Evolutionary conservation across 2,797 vertebrate genomes (phyloP), one percentile per base, ranked within the genome.

Genomic region (Pristis pectinata): DNA sequence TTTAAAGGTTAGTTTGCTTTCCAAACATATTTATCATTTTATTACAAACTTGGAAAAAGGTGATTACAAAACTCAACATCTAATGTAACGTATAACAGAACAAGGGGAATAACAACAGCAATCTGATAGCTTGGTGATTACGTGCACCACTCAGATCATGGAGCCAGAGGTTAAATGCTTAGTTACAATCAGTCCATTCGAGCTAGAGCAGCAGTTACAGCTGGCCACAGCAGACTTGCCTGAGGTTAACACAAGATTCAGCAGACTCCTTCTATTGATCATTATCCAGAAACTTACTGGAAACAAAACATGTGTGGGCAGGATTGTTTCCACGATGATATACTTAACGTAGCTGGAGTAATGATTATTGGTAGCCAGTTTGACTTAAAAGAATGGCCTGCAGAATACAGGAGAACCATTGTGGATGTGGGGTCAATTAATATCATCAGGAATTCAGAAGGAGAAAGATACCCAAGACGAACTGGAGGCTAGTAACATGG

Each of bases 261-360:
- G 13, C n/a, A 67, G n/a, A 64, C 17, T 37, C 13, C 30, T 67
- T 91, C 87, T 24, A n/a, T 4, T 67, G 59, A 91, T 91, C 87
- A 41, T 61, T 91, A 67, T 67, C 59, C 61, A 91, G 87, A 91
- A 24, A 41, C 87, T 41, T 24, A 64, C 87, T 91, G 87, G 87
- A 67, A 91, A 91, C 59, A 49, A 64, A 91, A 91, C 87, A 41
- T 24, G 61, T 67, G n/a, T 37, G 87, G 87, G 61, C 87, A 91
- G 59, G 87, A 22, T 41, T 67, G 61, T 34, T 91, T 67, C 61
- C n/a, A 64, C 17, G 24, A n/a, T 91, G 61, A 67, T 59, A 41
- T 64, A n/a, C 34, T 91, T 67, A 87, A 67, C 41, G 7, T 24
- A 41, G 19, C 59, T 67, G 34, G 34, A 19, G 2, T 37, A 91